Evolutionary conservation across 1,140 invertebrate genomes (phyloP), one percentile per base, ranked within the genome.

Genomic region (Philopotamus ludificatus): DNA sequence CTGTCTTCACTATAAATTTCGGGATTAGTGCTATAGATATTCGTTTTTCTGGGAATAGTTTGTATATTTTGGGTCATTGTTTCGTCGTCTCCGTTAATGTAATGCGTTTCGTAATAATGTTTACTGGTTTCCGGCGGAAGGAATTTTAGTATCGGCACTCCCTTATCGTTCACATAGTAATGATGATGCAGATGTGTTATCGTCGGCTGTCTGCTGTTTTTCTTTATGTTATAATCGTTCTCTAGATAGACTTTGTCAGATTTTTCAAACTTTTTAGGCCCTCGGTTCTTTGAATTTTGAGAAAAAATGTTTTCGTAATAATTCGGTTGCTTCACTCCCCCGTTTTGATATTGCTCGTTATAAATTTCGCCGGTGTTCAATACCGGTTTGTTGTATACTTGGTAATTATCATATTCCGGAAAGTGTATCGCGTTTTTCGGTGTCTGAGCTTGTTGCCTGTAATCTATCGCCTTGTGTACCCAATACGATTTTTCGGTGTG

Each of bases 181-280:
- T 79, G 77, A 69, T 79, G 77, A 65, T 79, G 77, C 25, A 76
- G 73, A 44, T 79, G 77, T 66, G 77, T 71, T 26, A 70, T 66
- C 10, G 64, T 70, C 20, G 64, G 68, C 18, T 26, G 16, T 18
- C 62, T 66, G 23, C 16, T n/a, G 22, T 53, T 34, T 39, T 63
- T 61, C n/a, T 51, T 23, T 2, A 10, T 4, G 39, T 55, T 62
- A 20, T 47, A n/a, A 41, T 65, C 67, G 12, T 26, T 22, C 41
- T 57, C 58, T 20, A 41, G 23, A n/a, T 26, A 63, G 23, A 57
- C 47, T 54, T 66, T 65, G 12, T 61, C 53, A 50, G 41, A n/a
- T 23, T 25, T 49, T 39, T 42, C 57, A 47, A 22, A 49, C 34
- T 67, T 67, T 20, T 51, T 65, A n/a, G 60, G 26, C 25, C 57